These are phyloP conservation scores for Rana temporaria DNA, from an alignment of 2,113 vertebrate species.

Conservation along the genomic window DNA sequence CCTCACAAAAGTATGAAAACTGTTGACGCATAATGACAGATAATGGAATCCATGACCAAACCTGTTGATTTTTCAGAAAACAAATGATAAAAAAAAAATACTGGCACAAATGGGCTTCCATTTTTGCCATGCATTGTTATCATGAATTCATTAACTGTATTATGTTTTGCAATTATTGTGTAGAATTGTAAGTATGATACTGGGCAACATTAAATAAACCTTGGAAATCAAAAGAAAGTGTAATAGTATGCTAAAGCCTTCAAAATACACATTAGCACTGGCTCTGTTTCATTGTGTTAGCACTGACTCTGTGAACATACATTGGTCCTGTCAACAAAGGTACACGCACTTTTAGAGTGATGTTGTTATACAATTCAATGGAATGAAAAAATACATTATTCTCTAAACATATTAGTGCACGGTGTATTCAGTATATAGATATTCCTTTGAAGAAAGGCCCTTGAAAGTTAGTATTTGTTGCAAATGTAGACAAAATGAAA, in stretches of 20 bases:
- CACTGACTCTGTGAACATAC: constrained; percentile 12
- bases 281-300: constrained; percentile 5
- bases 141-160: background rate
- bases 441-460: constrained; percentile 1
- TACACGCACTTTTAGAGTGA: background rate
- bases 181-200: background rate
- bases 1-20: no score
- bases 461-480: constrained; percentile 3
- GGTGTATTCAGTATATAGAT: background rate
- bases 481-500: background rate
- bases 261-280: constrained; percentile 30
- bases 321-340: constrained; percentile 20
- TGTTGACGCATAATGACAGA: background rate
- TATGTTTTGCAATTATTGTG: background rate
- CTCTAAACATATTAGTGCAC: constrained; percentile 4
- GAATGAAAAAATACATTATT: constrained; percentile 15
- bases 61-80: background rate
- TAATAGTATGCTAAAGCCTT: constrained; percentile 26
- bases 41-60: background rate
- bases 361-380: constrained; percentile 21
- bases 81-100: background rate
- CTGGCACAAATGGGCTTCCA: background rate
- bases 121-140: background rate
- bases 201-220: background rate
- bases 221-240: constrained; percentile 15